Evolutionary conservation across 2,888 invertebrate genomes (phyloP).

Genomic region (Xestia c-nigrum): DNA sequence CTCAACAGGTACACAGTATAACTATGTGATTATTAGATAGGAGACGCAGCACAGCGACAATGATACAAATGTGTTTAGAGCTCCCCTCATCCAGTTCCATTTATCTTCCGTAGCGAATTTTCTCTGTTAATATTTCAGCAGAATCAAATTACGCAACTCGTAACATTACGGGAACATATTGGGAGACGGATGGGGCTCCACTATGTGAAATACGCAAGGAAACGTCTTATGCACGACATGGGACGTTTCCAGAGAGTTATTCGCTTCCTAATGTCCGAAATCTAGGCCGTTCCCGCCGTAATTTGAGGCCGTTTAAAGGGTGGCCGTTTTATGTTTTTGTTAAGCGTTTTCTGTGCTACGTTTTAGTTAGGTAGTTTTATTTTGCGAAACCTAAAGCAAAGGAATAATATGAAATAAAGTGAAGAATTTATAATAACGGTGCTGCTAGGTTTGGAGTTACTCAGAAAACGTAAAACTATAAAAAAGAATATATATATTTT

Average conservation of each 20-base stretch:
- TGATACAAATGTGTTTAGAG: slow-evolving; percentile 70
- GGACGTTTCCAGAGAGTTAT: slow-evolving; percentile 83
- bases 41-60: slow-evolving; percentile 64
- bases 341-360: slow-evolving; percentile 4
- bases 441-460: neutral
- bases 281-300: slow-evolving; percentile 71
- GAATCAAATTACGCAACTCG: slow-evolving; percentile 87
- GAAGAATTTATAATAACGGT: neutral
- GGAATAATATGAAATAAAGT: neutral
- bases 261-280: slow-evolving; percentile 80
- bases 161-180: slow-evolving; percentile 81
- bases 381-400: neutral
- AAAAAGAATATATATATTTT: neutral
- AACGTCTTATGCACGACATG: slow-evolving; percentile 78
- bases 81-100: slow-evolving; percentile 69
- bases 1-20: slow-evolving; percentile 63
- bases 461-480: neutral
- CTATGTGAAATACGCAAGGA: slow-evolving; percentile 79
- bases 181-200: slow-evolving; percentile 79
- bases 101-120: slow-evolving; percentile 80
- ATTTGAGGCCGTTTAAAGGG: slow-evolving; percentile 74
- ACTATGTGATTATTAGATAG: slow-evolving; percentile 60
- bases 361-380: neutral
- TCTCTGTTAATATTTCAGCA: slow-evolving; percentile 86
- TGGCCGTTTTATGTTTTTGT: slow-evolving; percentile 39